Evolutionary conservation across 2,797 vertebrate genomes (phyloP), one percentile per base, ranked within the genome.

Genomic region (Mus spretus): DNA sequence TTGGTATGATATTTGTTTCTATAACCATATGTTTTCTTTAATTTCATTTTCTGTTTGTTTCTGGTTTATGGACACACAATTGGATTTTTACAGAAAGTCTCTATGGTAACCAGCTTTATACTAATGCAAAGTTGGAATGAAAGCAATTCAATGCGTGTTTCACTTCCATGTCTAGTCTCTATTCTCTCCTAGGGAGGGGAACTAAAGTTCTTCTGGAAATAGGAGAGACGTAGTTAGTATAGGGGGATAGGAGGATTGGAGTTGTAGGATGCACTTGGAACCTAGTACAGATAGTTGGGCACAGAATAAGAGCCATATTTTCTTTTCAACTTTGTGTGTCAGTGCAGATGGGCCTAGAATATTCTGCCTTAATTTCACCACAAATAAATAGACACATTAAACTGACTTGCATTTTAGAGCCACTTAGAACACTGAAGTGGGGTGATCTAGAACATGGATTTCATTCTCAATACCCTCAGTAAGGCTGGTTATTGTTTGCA

Each of bases 31-130:
- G 1, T 53, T 82, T 92, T 90, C 28, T 74, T 78, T 70, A 24
- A 67, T 78, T 96, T 94, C 13, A 90, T 74, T 93, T 95, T 90
- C 74, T 90, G 40, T 57, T 94, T 95, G 40, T 70, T 92, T 93
- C 78, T 82, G 77, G 50, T 86, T 79, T 89, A 95, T 53, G 26
- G 70, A 94, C 74, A 84, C 59, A 47, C 15, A 77, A 63, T 44
- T 94, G n/a, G 44, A 63, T 61, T 92, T 83, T 70, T 93, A 67
- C 1, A 93, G 44, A 63, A 75, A 88, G 78, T 92, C 55, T 74
- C 77, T 86, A 1, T 17, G 20, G 89, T 57, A 24, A 37, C 19
- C 57, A 19, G 2, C 17, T 95, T 37, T 34, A 7, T 14, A 55
- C 31, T 85, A 55, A 92, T 22, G 37, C n/a, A 88, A 61, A 91